Conservation (phyloP, 2,113 vertebrate species). For the Ptilorrhoa leucosticta region DNA sequence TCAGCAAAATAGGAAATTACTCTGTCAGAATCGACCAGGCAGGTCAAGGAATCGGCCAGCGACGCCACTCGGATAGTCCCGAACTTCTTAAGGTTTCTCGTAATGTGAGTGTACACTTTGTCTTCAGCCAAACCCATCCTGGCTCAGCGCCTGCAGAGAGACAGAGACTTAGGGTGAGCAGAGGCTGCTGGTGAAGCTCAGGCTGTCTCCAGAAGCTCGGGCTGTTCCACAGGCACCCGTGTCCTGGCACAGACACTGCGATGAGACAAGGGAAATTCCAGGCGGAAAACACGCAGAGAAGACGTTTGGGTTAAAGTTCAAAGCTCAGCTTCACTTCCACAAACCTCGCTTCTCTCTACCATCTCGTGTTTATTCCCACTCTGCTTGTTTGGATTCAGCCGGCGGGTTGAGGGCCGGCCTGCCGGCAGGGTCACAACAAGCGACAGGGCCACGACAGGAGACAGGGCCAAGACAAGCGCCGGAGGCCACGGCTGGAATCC, state of each 20-base stretch:
- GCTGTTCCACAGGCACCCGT: background rate
- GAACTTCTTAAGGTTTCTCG: background rate
- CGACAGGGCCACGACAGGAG: background rate
- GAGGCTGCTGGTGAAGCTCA: fast-evolving
- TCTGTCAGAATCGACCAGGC: conserved; percentile 18
- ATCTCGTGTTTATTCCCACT: background rate
- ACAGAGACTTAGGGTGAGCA: fast-evolving
- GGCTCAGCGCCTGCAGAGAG: background rate
- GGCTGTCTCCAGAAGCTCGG: background rate
- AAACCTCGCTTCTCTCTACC: no score
- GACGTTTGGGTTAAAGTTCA: background rate
- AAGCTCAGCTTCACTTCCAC: background rate
- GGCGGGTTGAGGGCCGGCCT: background rate
- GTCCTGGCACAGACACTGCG: fast-evolving
- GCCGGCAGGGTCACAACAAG: background rate
- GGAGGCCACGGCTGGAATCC: background rate
- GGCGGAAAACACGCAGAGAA: background rate
- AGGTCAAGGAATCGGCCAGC: conserved; percentile 14
- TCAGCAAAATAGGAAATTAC: background rate
- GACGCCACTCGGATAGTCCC: background rate
- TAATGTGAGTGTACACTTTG: background rate
- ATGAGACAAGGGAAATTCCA: background rate
- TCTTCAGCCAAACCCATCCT: conserved; percentile 49
- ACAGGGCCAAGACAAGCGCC: background rate
- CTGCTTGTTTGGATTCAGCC: no score